These are phyloP conservation scores for Paraplagusia blochii DNA, from an alignment of 2,113 vertebrate species.

Conservation along the genomic window DNA sequence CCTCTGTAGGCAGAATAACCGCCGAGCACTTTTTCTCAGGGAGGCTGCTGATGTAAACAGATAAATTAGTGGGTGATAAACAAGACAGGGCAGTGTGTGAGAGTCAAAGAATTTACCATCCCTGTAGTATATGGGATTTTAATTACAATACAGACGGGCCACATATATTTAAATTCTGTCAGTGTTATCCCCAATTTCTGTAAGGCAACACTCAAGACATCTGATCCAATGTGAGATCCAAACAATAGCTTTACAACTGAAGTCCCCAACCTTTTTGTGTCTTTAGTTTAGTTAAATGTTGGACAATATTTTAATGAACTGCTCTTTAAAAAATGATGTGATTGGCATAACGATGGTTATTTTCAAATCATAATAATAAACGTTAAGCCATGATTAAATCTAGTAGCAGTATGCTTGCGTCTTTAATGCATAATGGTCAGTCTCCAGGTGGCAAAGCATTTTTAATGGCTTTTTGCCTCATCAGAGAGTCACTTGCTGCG, in stretches of 20 bases:
- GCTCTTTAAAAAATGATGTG: too few species aligned
- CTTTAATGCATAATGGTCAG: too few species aligned
- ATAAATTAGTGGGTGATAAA: conserved; percentile 38
- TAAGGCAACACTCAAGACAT: conserved; percentile 53
- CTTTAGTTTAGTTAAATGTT: too few species aligned
- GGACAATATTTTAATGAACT: too few species aligned
- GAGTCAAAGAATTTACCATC: conserved; percentile 32
- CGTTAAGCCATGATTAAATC: too few species aligned
- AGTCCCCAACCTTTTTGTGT: too few species aligned
- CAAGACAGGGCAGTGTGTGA: conserved; percentile 28
- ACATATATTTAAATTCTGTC: conserved; percentile 38
- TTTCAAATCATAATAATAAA: too few species aligned
- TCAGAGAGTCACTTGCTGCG: too few species aligned
- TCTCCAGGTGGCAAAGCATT: too few species aligned
- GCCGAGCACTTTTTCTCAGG: conserved; percentile 56
- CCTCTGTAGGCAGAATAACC: conserved; percentile 39
- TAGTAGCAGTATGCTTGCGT: too few species aligned
- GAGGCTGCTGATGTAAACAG: conserved; percentile 33
- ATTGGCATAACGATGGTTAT: too few species aligned
- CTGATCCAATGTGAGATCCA: conserved; percentile 51
- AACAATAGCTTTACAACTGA: conserved; percentile 56
- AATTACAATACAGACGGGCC: conserved; percentile 48
- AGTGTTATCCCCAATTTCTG: conserved; percentile 25
- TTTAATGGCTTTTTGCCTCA: too few species aligned
- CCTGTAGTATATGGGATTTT: conserved; percentile 50